Evolutionary conservation across 2,888 invertebrate species (phyloP), one percentile per base, ranked within the genome.

Genomic region (Oligia latruncula): DNA sequence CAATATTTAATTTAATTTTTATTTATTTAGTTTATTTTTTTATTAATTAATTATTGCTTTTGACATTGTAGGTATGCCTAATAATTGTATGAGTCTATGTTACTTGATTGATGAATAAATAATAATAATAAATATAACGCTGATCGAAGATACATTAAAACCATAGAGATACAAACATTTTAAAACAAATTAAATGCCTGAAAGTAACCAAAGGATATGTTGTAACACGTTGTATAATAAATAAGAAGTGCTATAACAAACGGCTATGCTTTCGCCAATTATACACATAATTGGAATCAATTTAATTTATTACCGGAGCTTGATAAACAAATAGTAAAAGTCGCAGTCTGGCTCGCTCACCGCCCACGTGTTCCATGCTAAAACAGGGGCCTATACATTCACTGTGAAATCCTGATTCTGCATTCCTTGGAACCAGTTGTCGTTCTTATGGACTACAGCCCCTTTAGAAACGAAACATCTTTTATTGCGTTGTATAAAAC

Each of bases 271-370:
- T 92, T 92, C 92, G 87, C 92, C 90, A 90, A 88, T 90, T 89
- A 90, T 81, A 86, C 83, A 82, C 73, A 86, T 87, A 91, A 90
- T 90, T 89, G 91, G 83, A 90, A 85, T 82, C 90, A 88, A 91
- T 91, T 89, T 87, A 88, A 90, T 91, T 90, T 88, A 91, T 92
- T 88, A 84, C 82, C 64, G 23, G 77, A 80, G 80, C 81, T 88
- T 87, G 90, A 80, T 89, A 89, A 89, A 91, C 84, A 91, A 92
- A 91, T 90, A 91, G 89, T 90, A 90, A 90, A 90, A 90, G 89
- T 88, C 77, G 74, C 74, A 67, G 79, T 86, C 90, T 87, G 87
- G 90, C 90, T 85, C 88, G 81, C 90, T 88, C 86, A 88, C 88
- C 90, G 83, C 90, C 90, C 88, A 91, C 91, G 84, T 81, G 75